Conservation (phyloP, 2,888 invertebrate species). For the Trichogramma dendrolimi region DNA sequence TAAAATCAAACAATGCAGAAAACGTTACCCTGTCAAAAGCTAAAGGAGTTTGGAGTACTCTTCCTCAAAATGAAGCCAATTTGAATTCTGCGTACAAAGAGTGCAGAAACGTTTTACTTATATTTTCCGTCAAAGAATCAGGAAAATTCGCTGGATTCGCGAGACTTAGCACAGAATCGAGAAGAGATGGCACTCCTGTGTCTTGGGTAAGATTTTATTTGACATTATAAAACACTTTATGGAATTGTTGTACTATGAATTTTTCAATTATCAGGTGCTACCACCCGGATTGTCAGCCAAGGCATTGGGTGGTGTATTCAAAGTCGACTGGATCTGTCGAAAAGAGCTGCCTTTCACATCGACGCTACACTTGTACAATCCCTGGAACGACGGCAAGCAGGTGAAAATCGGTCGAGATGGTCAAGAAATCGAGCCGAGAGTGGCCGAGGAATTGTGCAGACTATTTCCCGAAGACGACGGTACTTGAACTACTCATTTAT, state of each 20-base stretch:
- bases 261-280: conserved; percentile 54
- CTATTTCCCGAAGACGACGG: conserved; percentile 90
- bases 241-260: background rate
- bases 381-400: conserved; percentile 97
- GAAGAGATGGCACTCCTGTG: conserved; percentile 83
- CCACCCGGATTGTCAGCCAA: conserved; percentile 90
- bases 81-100: conserved; percentile 91
- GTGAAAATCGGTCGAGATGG: conserved; percentile 99
- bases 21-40: conserved; percentile 92
- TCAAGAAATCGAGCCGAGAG: conserved; percentile 94
- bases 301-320: conserved; percentile 92
- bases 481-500: conserved; percentile 17
- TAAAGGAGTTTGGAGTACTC: conserved; percentile 95
- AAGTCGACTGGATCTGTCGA: conserved; percentile 95
- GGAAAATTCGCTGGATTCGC: conserved; percentile 95
- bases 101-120: conserved; percentile 86
- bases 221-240: conserved; percentile 1
- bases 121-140: conserved; percentile 97
- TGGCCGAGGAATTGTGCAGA: conserved; percentile 89
- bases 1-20: conserved; percentile 97
- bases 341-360: conserved; percentile 89
- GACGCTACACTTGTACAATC: conserved; percentile 89
- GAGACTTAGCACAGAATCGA: conserved; percentile 80
- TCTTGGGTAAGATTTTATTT: conserved; percentile 67
- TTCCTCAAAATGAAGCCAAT: conserved; percentile 94